phyloP scores from a whole-genome alignment of 2,888 invertebrate genomes.

The Drosophila helvetica region DNA sequence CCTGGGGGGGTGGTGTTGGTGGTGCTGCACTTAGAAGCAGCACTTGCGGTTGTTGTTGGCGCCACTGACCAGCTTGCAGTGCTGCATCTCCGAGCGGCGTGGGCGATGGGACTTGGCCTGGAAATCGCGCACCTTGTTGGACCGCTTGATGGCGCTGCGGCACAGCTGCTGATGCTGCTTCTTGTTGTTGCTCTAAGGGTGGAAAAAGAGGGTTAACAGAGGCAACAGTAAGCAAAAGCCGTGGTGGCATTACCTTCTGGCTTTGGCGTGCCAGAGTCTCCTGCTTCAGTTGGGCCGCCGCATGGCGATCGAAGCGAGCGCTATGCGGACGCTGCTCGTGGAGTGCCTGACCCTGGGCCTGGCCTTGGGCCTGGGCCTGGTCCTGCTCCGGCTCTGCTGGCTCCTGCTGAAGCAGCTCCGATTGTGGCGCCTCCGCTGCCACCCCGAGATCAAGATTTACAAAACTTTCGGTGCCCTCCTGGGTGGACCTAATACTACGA shows the following conservation, averaged over 20 bases:
- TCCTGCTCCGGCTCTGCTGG: slow-evolving; percentile 39
- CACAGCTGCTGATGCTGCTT: slow-evolving; percentile 84
- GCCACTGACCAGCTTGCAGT: slow-evolving; percentile 85
- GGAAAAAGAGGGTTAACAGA: not conserved
- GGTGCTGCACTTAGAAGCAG: slow-evolving; percentile 73
- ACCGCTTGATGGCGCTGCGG: slow-evolving; percentile 85
- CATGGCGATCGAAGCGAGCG: slow-evolving; percentile 77
- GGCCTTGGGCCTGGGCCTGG: slow-evolving; percentile 14
- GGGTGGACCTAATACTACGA: slow-evolving; percentile 82
- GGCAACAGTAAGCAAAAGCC: no score
- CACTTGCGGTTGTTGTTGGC: slow-evolving; percentile 88
- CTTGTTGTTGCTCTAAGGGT: slow-evolving; percentile 83
- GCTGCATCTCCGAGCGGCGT: slow-evolving; percentile 85
- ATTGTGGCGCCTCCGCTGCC: slow-evolving; percentile 51
- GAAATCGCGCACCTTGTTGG: slow-evolving; percentile 86
- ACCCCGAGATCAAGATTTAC: slow-evolving; percentile 81
- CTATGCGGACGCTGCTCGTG: slow-evolving; percentile 54
- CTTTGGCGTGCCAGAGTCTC: slow-evolving; percentile 78
- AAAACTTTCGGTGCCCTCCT: slow-evolving; percentile 80
- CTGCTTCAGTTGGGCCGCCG: slow-evolving; percentile 79
- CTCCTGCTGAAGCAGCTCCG: slow-evolving; percentile 23
- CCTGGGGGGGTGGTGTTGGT: slow-evolving; percentile 21
- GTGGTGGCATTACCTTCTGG: slow-evolving; percentile 77
- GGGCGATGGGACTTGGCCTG: slow-evolving; percentile 85
- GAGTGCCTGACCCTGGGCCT: slow-evolving; percentile 23